Evolutionary conservation across 2,888 invertebrate species (phyloP).

Genomic region (Orthosia gracilis): DNA sequence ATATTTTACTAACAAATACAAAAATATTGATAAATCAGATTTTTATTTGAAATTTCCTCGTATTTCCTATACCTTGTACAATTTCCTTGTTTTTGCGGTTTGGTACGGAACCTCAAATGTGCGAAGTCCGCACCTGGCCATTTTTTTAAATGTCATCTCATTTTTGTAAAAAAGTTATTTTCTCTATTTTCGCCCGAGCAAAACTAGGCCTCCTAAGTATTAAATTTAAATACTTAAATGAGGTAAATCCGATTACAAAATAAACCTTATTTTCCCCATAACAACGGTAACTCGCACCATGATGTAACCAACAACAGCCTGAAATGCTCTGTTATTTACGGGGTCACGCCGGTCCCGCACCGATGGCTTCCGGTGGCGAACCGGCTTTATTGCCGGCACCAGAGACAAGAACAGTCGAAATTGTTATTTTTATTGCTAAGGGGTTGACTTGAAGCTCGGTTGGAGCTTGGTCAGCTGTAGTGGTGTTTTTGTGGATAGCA

Average conservation of each 20-base stretch:
- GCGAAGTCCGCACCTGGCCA: too few species aligned
- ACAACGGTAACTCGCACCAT: slow-evolving; percentile 27
- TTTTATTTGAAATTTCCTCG: too few species aligned
- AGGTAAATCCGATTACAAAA: background rate
- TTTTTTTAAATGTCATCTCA: too few species aligned
- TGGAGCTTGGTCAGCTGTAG: slow-evolving; percentile 1
- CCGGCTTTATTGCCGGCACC: slow-evolving; percentile 32
- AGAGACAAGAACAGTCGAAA: slow-evolving; percentile 41
- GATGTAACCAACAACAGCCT: slow-evolving; percentile 36
- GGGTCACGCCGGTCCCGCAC: slow-evolving; percentile 37
- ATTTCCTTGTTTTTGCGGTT: too few species aligned
- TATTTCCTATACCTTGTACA: too few species aligned
- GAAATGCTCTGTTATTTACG: slow-evolving; percentile 29
- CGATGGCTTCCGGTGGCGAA: slow-evolving; percentile 24
- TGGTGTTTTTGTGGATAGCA: background rate
- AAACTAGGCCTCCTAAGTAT: too few species aligned
- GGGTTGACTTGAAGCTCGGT: background rate
- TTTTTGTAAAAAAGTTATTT: too few species aligned
- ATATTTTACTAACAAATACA: too few species aligned
- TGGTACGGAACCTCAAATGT: too few species aligned
- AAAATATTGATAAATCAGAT: too few species aligned
- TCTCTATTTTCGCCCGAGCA: too few species aligned
- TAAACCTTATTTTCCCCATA: background rate
- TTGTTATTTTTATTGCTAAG: slow-evolving; percentile 57
- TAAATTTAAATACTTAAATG: too few species aligned